Evolutionary conservation across 2,113 vertebrate genomes (phyloP).

Genomic region (Corydoras maculifer): DNA sequence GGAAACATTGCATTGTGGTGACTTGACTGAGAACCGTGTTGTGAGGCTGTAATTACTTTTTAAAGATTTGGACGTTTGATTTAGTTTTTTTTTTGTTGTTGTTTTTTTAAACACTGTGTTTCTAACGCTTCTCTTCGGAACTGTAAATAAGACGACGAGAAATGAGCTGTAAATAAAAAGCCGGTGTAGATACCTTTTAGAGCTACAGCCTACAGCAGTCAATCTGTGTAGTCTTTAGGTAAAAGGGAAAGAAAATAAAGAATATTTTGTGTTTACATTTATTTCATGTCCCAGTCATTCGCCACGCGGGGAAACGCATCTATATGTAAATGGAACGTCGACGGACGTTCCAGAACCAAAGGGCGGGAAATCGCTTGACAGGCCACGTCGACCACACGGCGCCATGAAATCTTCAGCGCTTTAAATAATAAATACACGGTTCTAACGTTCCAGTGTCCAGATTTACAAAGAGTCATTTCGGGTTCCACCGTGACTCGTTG

Average conservation of each 20-base stretch:
- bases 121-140: constrained; percentile 84
- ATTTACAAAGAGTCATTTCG: no score
- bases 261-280: constrained; percentile 96
- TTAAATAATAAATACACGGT: no score
- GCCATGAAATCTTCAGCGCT: no score
- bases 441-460: no score
- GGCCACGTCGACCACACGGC: no score
- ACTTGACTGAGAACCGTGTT: constrained; percentile 61
- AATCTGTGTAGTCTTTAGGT: constrained; percentile 93
- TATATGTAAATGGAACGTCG: no score
- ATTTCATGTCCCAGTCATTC: constrained; percentile 40
- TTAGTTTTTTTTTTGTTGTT: background rate
- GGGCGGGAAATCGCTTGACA: no score
- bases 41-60: constrained; percentile 61
- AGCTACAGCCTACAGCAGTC: constrained; percentile 84
- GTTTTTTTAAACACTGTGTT: constrained; percentile 72
- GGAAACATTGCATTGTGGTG: constrained; percentile 62
- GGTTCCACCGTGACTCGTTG: no score
- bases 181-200: constrained; percentile 99
- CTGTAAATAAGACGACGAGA: constrained; percentile 82
- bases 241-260: constrained; percentile 84
- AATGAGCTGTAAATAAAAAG: constrained; percentile 90
- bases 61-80: constrained; percentile 56
- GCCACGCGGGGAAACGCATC: no score
- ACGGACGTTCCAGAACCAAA: no score